These are phyloP conservation scores for Neoascia interrupta DNA, from an alignment of 2,888 invertebrate species.

Conservation along the genomic window DNA sequence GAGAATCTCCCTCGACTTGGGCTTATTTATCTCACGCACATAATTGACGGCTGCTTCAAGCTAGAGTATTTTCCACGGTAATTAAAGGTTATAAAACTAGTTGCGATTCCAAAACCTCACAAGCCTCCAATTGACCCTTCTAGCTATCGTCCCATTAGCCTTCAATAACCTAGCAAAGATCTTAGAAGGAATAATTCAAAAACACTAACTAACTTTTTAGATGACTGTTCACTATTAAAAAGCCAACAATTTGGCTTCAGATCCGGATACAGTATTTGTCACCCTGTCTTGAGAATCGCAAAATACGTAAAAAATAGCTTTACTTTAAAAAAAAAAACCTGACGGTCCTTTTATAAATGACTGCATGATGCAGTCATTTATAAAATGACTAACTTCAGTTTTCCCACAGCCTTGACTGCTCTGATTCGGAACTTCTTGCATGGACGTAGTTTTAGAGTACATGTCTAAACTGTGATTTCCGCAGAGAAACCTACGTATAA, in stretches of 20 bases:
- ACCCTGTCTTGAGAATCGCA: slow-evolving; percentile 2
- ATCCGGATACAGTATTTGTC: too few species aligned
- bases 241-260: too few species aligned
- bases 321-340: not conserved
- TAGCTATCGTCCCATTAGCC: too few species aligned
- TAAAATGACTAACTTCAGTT: too few species aligned
- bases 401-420: too few species aligned
- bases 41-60: slow-evolving; percentile 27
- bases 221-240: slow-evolving; percentile 20
- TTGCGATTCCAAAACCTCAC: too few species aligned
- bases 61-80: slow-evolving; percentile 25
- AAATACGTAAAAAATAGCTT: not conserved
- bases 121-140: too few species aligned
- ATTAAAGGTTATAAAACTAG: slow-evolving; percentile 40
- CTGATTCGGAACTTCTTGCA: too few species aligned
- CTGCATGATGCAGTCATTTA: slow-evolving; percentile 21
- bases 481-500: too few species aligned
- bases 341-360: slow-evolving; percentile 1
- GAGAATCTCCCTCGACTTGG: not conserved
- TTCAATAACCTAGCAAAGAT: slow-evolving; percentile 13
- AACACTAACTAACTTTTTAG: slow-evolving; percentile 12
- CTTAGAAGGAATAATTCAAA: too few species aligned
- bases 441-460: too few species aligned
- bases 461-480: too few species aligned
- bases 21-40: slow-evolving; percentile 3